Conservation (phyloP, 1,140 invertebrate species). For the Cardiocondyla obscurior region DNA sequence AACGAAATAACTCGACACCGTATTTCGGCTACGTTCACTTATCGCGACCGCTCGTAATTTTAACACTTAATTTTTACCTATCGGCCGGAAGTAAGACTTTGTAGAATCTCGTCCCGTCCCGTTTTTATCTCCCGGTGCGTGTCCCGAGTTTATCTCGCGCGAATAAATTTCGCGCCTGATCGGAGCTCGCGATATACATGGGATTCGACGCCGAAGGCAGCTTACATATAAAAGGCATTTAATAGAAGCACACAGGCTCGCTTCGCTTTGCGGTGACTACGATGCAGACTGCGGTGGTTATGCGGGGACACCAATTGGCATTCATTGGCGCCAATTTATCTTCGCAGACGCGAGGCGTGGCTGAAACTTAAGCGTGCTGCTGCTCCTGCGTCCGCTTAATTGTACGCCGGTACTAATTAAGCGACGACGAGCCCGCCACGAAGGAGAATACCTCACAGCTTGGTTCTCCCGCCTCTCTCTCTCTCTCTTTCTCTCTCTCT, state of each 20-base stretch:
- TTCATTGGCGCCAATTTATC: slow-evolving; percentile 75
- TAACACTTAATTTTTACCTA: slow-evolving; percentile 30
- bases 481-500: not conserved
- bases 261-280: slow-evolving; percentile 28
- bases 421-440: slow-evolving; percentile 63
- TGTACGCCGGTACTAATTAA: slow-evolving; percentile 74
- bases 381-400: slow-evolving; percentile 62
- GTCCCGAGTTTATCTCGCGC: slow-evolving; percentile 33
- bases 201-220: slow-evolving; percentile 50
- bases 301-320: slow-evolving; percentile 69
- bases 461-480: not conserved
- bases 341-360: slow-evolving; percentile 64
- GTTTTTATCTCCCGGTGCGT: not conserved
- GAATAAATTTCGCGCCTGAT: slow-evolving; percentile 63
- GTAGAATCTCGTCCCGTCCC: not conserved
- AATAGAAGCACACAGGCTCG: slow-evolving; percentile 35
- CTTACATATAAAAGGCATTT: slow-evolving; percentile 58
- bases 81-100: slow-evolving; percentile 22
- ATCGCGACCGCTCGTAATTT: not conserved
- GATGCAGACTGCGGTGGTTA: slow-evolving; percentile 31
- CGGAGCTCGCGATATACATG: slow-evolving; percentile 54
- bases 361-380: slow-evolving; percentile 63
- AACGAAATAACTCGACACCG: not conserved
- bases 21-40: not conserved
- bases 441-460: slow-evolving; percentile 27